A percentile compares a stretch with the other conserved stretches of the same genome.
phyloP scores from a whole-genome alignment of 2,888 invertebrate genomes.

The Oscheius onirici region DNA sequence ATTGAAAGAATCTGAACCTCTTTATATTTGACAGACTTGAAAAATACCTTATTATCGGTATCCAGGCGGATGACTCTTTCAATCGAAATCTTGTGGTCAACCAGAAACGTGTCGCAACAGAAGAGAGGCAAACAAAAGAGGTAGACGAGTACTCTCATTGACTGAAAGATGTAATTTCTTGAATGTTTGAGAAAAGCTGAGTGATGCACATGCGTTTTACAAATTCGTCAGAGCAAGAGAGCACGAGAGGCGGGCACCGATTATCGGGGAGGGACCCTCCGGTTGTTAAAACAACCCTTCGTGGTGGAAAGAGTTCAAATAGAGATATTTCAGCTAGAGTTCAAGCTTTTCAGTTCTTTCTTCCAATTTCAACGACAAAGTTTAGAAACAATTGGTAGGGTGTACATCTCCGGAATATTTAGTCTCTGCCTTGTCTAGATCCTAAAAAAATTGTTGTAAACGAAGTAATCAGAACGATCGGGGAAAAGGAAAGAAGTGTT shows the following conservation, averaged over 20 bases:
- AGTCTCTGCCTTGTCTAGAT: too few species aligned
- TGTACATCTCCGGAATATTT: too few species aligned
- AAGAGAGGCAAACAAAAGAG: neutral
- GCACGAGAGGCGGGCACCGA: neutral
- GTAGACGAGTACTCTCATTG: neutral
- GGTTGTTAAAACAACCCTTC: neutral
- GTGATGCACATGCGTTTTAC: neutral
- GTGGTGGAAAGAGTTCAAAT: neutral
- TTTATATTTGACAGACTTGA: too few species aligned
- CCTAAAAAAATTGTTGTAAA: too few species aligned
- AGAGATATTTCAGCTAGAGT: too few species aligned
- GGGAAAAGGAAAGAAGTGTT: too few species aligned
- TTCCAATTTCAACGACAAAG: too few species aligned
- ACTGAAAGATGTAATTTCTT: neutral
- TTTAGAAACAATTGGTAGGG: too few species aligned
- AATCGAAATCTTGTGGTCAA: conserved; percentile 19
- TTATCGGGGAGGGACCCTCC: neutral
- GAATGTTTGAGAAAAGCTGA: neutral
- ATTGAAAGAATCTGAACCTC: conserved; percentile 1
- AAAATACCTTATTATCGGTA: conserved; percentile 3
- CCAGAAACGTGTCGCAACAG: conserved; percentile 6
- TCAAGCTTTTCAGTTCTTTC: too few species aligned
- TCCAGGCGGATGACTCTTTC: conserved; percentile 11
- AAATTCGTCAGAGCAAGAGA: neutral
- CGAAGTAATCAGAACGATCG: too few species aligned